Evolutionary conservation across 2,113 vertebrate species (phyloP), one percentile per base, ranked within the genome.

Genomic region (Martes martes): DNA sequence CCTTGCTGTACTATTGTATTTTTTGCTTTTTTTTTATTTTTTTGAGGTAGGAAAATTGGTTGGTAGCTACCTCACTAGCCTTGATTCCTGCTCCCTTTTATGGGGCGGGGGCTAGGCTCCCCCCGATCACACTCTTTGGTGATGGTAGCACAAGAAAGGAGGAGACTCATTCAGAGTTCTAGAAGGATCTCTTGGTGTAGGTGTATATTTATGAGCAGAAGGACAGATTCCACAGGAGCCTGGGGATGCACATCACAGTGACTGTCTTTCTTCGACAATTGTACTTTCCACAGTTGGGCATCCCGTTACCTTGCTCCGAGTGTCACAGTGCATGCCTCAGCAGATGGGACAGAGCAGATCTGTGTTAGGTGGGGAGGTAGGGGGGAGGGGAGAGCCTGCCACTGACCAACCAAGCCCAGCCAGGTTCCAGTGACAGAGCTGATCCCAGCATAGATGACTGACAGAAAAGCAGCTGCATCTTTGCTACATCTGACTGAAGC

Each of bases 401-500:
- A 83, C 31, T 21, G 26, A 42, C 67, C 3, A 0, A 7, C 33
- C 52, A 10, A 13, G 57, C 4, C 14, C 3, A 0, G 23, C 7
- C 13, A 1, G 8, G 19, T 67, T 63, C 59, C 59, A 33, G 52
- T 0, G 50, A 86, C 65, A 71, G 61, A 11, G 39, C 13, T 7
- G 4, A 82, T 63, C 33, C 78, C 80, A 57, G 33, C 26, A 4
- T 31, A 39, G 50, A 18, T 33, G 7, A 23, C 89, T 90, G 78
- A 57, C 36, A 1, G 33, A 85, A 36, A 33, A 0, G 2, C 81
- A 82, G 59, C 91, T 91, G 71, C 31, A 2, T 28, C 83, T 84
- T 81, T 36, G 57, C 96, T 85, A 83, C 71, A 18, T 92, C 88
- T 71, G 90, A 61, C 88, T 45, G 87, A 81, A 78, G 50, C 85